phyloP scores from a whole-genome alignment of 2,888 invertebrate genomes.

The Orthonychiurus folsomi region DNA sequence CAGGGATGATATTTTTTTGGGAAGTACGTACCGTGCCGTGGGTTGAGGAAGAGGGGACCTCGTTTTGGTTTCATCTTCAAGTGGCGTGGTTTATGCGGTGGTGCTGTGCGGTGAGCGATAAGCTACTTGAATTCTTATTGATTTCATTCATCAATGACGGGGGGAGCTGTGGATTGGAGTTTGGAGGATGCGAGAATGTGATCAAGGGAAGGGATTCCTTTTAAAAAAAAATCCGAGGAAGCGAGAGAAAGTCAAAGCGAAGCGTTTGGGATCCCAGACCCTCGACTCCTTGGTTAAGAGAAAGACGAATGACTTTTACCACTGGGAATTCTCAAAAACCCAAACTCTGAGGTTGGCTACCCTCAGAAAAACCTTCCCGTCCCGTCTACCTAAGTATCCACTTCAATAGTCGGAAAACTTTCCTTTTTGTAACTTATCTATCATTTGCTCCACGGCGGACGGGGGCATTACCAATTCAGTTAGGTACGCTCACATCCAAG shows the following conservation, averaged over 20 bases:
- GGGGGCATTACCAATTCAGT: constrained; percentile 10
- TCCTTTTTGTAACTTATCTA: constrained; percentile 19
- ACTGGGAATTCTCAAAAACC: constrained; percentile 13
- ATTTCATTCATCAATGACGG: constrained; percentile 28
- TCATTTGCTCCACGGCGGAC: constrained; percentile 10
- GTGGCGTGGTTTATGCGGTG: too few relatives aligned
- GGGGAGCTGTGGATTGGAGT: constrained; percentile 16
- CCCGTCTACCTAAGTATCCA: neutral
- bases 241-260: neutral
- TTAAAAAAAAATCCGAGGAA: neutral
- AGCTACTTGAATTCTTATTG: constrained; percentile 25
- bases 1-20: too few relatives aligned
- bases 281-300: constrained; percentile 16
- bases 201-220: neutral
- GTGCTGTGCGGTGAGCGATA: too few relatives aligned
- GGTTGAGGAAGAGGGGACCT: too few relatives aligned
- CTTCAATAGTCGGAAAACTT: constrained; percentile 12
- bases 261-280: neutral
- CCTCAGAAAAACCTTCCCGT: neutral
- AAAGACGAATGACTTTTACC: constrained; percentile 27
- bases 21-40: too few relatives aligned
- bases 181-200: constrained; percentile 14
- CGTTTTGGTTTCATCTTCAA: too few relatives aligned
- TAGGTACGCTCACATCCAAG: too few relatives aligned
- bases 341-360: neutral